Evolutionary conservation across 2,113 vertebrate species (phyloP).

Genomic region (Hyperoodon ampullatus): DNA sequence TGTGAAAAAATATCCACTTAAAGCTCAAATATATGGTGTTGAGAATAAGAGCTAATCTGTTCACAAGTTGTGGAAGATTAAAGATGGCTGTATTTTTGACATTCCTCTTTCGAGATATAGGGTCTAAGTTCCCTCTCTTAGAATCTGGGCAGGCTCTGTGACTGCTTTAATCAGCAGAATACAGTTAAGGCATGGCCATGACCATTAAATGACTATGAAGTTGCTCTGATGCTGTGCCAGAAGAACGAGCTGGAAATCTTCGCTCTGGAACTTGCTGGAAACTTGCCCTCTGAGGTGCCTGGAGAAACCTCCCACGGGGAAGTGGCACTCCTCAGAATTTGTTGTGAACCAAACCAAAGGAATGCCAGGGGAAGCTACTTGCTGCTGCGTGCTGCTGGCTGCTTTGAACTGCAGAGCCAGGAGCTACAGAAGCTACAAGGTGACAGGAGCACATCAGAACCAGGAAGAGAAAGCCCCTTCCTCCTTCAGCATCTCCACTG

Average conservation of each 20-base stretch:
- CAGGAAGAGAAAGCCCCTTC: neutral
- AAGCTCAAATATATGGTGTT: slow-evolving; percentile 8
- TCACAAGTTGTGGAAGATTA: neutral
- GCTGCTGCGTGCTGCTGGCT: neutral
- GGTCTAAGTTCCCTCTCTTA: neutral
- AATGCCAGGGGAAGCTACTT: neutral
- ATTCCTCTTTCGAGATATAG: neutral
- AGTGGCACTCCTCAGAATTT: neutral
- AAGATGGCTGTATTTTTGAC: neutral
- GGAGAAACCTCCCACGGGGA: neutral
- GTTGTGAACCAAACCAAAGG: neutral
- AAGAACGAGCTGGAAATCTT: neutral
- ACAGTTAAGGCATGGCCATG: neutral
- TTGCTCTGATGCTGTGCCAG: neutral
- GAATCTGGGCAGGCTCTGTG: neutral
- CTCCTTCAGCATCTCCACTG: neutral
- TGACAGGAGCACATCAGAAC: neutral
- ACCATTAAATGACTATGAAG: neutral
- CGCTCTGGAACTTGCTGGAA: neutral
- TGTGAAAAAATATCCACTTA: neutral
- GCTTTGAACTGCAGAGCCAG: neutral
- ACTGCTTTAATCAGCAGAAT: neutral
- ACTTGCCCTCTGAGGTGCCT: neutral
- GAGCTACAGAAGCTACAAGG: neutral
- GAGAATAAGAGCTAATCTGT: slow-evolving; percentile 50